A percentile compares a stretch with the other conserved stretches of the same genome.
Conservation (phyloP, 2,888 invertebrate genomes). For the Phrixothrix hirtus region DNA sequence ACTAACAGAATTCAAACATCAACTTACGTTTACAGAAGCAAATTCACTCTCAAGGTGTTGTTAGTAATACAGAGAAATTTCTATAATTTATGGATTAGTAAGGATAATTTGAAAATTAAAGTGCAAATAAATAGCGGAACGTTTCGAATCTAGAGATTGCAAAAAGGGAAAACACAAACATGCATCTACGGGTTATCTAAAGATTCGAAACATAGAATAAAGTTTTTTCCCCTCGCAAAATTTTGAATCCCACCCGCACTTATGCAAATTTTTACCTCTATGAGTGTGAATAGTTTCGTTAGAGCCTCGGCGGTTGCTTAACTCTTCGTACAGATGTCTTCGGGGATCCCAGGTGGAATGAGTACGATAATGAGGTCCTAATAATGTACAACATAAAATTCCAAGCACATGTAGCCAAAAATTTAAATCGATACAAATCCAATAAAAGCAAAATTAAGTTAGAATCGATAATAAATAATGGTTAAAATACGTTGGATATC, state of each 20-base stretch:
- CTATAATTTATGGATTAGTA: conserved; percentile 5
- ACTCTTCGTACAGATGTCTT: conserved; percentile 86
- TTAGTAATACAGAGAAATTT: conserved; percentile 24
- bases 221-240: neutral
- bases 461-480: neutral
- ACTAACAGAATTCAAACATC: conserved; percentile 11
- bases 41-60: conserved; percentile 29
- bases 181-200: conserved; percentile 3
- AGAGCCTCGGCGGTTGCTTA: conserved; percentile 73
- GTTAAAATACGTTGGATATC: conserved; percentile 6
- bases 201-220: conserved; percentile 14
- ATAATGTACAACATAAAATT: conserved; percentile 36
- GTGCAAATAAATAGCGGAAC: conserved; percentile 1
- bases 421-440: conserved; percentile 10
- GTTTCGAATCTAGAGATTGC: neutral
- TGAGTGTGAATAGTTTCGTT: conserved; percentile 68
- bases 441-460: conserved; percentile 8
- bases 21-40: conserved; percentile 31
- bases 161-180: neutral
- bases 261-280: conserved; percentile 49
- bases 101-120: neutral
- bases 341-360: conserved; percentile 89
- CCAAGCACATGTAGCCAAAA: conserved; percentile 35
- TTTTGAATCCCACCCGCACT: conserved; percentile 1
- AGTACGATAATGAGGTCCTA: conserved; percentile 57